Evolutionary conservation across 37 sponge, comb jelly and placozoan genomes (phyloP), one percentile per base, ranked within the genome.

Genomic region (Crambe crambe): DNA sequence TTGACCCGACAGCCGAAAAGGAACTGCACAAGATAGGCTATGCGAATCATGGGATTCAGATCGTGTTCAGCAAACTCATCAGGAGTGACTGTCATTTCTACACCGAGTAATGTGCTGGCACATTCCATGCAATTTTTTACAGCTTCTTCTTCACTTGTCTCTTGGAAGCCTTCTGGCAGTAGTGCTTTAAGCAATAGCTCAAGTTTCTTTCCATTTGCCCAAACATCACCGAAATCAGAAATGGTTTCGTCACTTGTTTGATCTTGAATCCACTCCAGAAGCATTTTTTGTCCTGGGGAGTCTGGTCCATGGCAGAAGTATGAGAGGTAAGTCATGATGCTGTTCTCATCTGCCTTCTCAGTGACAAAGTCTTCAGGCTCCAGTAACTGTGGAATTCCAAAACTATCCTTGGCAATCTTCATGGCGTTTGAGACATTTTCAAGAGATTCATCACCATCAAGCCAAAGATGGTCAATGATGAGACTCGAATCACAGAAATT

Each of bases 11-110:
- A 25, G 57, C 56, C 37, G 78, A 79, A 43, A 58, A 63, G 80
- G 78, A 95, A 92, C 40, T 91, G 95, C 23, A 89, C 77, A 57
- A 97, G 77, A 76, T 97, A 97, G 27, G 82, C 91, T 82, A 86
- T 86, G 41, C 94, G 89, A 26, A 72, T 63, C 27, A 97, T 72
- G 36, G 91, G 89, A 67, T 97, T 94, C 17, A 97, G 80, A 10
- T 32, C 30, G 0, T 83, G 83, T 42, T 89, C 62, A 65, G 78
- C 78, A 22, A 97, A 68, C 75, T 91, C 87, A 17, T 70, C 81
- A 30, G 95, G 78, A 3, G 47, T 66, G 58, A 97, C 63, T 12
- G 91, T 83, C 61, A 67, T 60, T 0, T 94, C 83, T 15, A 94
- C 74, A 8, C 63, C 82, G 23, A 97, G 68, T 36, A 81, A 63